phyloP scores from a whole-genome alignment of 2,113 vertebrate genomes.

The Trichechus manatus region DNA sequence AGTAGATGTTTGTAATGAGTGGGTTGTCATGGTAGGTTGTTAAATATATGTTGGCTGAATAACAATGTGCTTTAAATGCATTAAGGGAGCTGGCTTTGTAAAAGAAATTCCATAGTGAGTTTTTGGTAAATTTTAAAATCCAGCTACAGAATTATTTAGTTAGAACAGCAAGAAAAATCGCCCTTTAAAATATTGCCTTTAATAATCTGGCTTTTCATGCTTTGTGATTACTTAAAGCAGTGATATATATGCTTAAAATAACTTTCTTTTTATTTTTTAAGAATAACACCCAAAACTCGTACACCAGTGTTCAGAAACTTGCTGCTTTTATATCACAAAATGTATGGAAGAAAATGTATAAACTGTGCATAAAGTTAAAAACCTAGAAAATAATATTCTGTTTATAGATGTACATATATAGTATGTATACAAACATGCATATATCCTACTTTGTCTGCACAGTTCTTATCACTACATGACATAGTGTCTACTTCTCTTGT shows the following conservation, averaged over 20 bases:
- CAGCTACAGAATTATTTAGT: not conserved
- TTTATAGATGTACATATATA: not conserved
- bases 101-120: conserved; percentile 27
- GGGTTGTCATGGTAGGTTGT: not conserved
- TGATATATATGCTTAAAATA: not conserved
- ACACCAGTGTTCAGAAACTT: not conserved
- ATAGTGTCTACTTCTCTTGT: not conserved
- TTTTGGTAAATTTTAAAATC: conserved; percentile 21
- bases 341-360: not conserved
- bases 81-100: not conserved
- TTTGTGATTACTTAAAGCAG: conserved; percentile 13
- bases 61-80: conserved; percentile 44
- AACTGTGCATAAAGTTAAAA: not conserved
- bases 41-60: conserved; percentile 41
- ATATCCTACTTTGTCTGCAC: not conserved
- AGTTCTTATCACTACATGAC: not conserved
- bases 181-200: not conserved
- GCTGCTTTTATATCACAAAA: not conserved
- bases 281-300: not conserved
- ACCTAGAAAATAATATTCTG: not conserved
- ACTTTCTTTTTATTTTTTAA: not conserved
- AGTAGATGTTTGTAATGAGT: conserved; percentile 34
- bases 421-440: not conserved
- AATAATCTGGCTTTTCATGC: not conserved
- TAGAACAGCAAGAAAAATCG: conserved; percentile 11